phyloP scores from a whole-genome alignment of 2,888 invertebrate genomes.

The Drosophila phalerata region DNA sequence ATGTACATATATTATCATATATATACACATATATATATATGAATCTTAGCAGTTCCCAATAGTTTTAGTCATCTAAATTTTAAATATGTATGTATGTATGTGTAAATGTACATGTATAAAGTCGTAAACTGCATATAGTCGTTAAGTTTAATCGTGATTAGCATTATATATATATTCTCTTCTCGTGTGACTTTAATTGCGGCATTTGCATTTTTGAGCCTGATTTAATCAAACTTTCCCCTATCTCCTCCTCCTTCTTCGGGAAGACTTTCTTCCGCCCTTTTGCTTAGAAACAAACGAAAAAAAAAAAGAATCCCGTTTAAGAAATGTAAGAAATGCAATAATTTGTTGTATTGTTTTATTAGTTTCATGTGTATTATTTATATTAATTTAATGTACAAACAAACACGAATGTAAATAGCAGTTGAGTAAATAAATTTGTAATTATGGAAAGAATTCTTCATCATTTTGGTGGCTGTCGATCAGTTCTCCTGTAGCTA shows the following conservation, averaged over 20 bases:
- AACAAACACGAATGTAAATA: conserved; percentile 73
- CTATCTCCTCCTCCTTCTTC: not conserved
- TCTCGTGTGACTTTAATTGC: conserved; percentile 64
- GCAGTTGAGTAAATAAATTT: conserved; percentile 75
- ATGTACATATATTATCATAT: conserved; percentile 28
- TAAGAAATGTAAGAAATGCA: conserved; percentile 41
- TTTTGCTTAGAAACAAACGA: conserved; percentile 30
- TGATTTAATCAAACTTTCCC: conserved; percentile 70
- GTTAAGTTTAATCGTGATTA: conserved; percentile 62
- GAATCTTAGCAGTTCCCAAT: conserved; percentile 56
- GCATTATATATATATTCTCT: conserved; percentile 44
- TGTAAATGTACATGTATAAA: conserved; percentile 72
- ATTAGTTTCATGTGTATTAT: conserved; percentile 56
- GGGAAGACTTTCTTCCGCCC: not conserved
- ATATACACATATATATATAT: conserved; percentile 52
- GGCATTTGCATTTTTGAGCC: conserved; percentile 34
- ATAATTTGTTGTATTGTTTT: conserved; percentile 49
- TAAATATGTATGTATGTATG: conserved; percentile 55
- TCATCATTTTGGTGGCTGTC: conserved; percentile 45
- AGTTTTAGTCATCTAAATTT: conserved; percentile 52
- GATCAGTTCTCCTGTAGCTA: conserved; percentile 40
- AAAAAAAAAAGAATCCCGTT: conserved; percentile 18
- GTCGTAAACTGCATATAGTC: conserved; percentile 66
- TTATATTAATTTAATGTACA: conserved; percentile 70
- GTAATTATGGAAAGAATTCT: conserved; percentile 57